Percentiles rank a stretch among this genome's conserved stretches.
Conservation (phyloP, 1,140 invertebrate species). For the Drosophila yakuba region DNA sequence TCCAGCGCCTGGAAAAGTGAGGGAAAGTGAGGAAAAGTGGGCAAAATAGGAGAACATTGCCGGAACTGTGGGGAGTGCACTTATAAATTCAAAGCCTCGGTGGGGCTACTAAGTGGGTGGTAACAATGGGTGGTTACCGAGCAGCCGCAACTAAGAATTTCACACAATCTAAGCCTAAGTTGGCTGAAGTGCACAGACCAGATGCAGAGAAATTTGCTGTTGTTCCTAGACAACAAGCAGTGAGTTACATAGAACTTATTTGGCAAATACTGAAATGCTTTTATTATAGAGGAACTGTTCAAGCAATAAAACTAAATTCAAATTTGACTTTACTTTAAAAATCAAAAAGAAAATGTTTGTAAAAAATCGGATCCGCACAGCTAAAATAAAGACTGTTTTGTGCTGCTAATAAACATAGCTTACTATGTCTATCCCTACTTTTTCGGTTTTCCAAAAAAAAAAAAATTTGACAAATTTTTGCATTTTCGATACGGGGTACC, state of each 20-base stretch:
- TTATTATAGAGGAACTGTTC: no score
- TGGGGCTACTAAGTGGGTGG: conserved; percentile 8
- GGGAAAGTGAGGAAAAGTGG: conserved; percentile 22
- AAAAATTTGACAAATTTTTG: no score
- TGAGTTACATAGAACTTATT: not conserved
- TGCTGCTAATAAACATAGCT: no score
- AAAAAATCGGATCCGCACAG: no score
- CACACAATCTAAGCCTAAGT: conserved; percentile 14
- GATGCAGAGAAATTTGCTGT: not conserved
- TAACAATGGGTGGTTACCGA: not conserved
- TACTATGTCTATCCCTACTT: no score
- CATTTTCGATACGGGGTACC: no score
- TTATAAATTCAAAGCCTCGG: conserved; percentile 31
- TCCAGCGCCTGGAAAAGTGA: conserved; percentile 6
- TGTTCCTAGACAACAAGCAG: not conserved
- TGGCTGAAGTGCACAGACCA: not conserved
- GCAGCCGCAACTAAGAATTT: not conserved
- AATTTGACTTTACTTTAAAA: no score
- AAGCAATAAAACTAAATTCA: no score
- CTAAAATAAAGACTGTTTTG: no score
- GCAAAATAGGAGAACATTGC: conserved; percentile 28
- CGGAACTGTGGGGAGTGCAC: conserved; percentile 17
- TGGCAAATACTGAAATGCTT: no score
- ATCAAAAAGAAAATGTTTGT: no score
- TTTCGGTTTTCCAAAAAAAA: no score